Conservation (phyloP, 2,888 invertebrate species). For the Papilio gigon region DNA sequence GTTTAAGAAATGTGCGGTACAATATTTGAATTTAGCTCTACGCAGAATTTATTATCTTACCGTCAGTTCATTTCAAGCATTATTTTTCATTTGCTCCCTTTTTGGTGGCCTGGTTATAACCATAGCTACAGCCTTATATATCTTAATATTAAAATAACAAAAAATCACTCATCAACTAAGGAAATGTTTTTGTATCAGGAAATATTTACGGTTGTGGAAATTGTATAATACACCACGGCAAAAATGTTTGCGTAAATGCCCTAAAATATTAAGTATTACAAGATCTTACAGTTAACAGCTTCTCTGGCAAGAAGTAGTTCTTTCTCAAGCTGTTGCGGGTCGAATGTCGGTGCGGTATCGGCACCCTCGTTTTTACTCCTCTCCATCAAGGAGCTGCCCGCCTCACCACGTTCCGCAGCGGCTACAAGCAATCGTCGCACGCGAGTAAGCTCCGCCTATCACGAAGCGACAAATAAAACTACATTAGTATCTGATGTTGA, state of each 20-base stretch:
- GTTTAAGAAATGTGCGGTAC: conserved; percentile 5
- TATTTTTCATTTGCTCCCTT: background rate
- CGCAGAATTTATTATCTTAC: background rate
- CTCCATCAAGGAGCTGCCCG: conserved; percentile 76
- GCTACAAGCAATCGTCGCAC: conserved; percentile 86
- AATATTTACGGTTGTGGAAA: too few species aligned
- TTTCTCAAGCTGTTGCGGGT: conserved; percentile 85
- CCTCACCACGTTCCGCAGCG: conserved; percentile 83
- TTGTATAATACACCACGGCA: too few species aligned
- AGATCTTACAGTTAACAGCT: conserved; percentile 83
- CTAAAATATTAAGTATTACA: background rate
- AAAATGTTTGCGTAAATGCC: background rate
- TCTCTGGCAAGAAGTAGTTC: conserved; percentile 90
- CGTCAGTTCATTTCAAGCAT: background rate
- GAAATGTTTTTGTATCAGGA: too few species aligned
- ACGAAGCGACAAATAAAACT: background rate
- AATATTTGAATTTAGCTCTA: background rate
- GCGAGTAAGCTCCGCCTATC: conserved; percentile 85
- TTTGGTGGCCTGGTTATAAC: background rate
- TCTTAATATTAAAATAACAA: background rate
- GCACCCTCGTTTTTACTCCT: conserved; percentile 80
- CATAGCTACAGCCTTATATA: too few species aligned
- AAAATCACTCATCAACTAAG: too few species aligned
- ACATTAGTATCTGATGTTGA: too few species aligned
- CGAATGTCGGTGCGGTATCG: conserved; percentile 78